A percentile compares a stretch with the other conserved stretches of the same genome.
phyloP scores from a whole-genome alignment of 2,113 vertebrate species.

The Glaucomys volans region DNA sequence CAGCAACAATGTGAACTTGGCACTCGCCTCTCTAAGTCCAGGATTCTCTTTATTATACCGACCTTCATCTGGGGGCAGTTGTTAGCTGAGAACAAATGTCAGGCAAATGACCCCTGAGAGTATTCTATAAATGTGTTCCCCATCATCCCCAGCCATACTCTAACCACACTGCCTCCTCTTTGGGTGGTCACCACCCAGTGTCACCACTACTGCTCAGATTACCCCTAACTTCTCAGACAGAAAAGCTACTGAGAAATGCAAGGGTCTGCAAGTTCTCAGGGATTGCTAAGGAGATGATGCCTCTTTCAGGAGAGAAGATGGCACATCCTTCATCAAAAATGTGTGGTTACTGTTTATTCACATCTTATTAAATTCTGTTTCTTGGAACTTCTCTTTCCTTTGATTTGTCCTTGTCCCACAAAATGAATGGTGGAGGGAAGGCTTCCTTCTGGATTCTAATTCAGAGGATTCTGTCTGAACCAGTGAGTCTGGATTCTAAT shows the following conservation, averaged over 20 bases:
- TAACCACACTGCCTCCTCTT: background rate
- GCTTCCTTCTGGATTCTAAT: background rate
- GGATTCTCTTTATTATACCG: background rate
- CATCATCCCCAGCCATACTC: background rate
- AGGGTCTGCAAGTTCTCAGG: background rate
- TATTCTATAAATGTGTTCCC: background rate
- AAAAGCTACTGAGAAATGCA: background rate
- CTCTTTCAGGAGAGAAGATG: background rate
- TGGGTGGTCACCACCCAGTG: no score
- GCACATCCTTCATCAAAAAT: background rate
- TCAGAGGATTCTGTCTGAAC: background rate
- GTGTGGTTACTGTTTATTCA: background rate
- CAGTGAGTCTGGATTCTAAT: background rate
- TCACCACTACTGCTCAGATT: rapidly evolving
- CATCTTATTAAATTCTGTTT: background rate
- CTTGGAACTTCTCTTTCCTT: background rate
- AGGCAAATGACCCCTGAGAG: background rate
- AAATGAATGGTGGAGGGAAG: background rate
- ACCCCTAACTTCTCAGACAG: background rate
- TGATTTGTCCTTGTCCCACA: background rate
- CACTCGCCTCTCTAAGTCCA: background rate
- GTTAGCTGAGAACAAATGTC: background rate
- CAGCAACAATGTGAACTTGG: rapidly evolving
- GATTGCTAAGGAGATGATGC: rapidly evolving
- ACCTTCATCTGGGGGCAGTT: background rate